Evolutionary conservation across 2,888 invertebrate species (phyloP).

Genomic region (Macaria liturata): DNA sequence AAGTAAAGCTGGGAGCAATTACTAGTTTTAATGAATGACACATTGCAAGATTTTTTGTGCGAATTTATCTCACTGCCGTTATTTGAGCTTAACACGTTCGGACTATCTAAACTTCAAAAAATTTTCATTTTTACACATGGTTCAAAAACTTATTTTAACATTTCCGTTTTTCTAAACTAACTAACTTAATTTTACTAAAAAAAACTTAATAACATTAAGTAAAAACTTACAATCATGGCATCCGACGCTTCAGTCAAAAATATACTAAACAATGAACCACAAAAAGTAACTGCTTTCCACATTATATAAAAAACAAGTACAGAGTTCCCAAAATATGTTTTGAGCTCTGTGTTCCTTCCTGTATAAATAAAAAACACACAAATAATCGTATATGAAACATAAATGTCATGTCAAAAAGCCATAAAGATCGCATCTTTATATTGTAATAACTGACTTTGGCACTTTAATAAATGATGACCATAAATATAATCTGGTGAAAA

Average conservation of each 20-base stretch:
- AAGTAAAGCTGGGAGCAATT: no score
- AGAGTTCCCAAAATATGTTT: not conserved
- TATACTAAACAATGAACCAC: conserved; percentile 8
- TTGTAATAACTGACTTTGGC: conserved; percentile 4
- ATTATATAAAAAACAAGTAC: conserved; percentile 11
- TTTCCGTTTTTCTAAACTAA: no score
- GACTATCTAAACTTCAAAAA: no score
- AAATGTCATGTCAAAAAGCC: conserved; percentile 25
- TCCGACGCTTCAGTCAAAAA: conserved; percentile 13
- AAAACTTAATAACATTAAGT: no score
- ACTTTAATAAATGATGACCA: not conserved
- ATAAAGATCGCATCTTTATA: conserved; percentile 30
- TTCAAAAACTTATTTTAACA: no score
- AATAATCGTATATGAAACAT: not conserved
- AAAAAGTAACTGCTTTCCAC: conserved; percentile 19
- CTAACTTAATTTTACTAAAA: no score
- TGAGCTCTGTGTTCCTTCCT: not conserved
- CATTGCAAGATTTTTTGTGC: no score
- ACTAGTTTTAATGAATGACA: no score
- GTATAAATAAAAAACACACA: conserved; percentile 26
- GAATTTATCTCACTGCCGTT: no score
- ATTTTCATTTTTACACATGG: no score
- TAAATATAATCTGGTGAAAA: conserved; percentile 8
- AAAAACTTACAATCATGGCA: conserved; percentile 26
- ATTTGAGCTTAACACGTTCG: no score